Percentiles rank a stretch among this genome's conserved stretches.
These are phyloP conservation scores for Drosophila ochracea DNA, from an alignment of 2,888 invertebrate genomes.

Conservation along the genomic window DNA sequence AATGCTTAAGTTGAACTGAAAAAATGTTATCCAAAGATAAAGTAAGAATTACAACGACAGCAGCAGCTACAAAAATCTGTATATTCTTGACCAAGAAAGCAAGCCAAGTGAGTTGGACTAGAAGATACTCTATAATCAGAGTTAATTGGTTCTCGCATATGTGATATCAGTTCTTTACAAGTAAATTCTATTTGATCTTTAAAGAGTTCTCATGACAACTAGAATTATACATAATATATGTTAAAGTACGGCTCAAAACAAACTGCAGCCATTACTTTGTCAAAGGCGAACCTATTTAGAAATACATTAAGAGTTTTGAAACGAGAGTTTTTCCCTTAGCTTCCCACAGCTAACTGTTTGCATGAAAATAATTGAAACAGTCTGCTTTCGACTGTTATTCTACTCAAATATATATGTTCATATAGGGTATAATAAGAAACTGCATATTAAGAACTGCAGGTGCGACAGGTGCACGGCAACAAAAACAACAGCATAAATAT, in stretches of 20 bases:
- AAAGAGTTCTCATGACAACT: no score
- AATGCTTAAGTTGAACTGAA: conserved; percentile 9
- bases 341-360: background rate
- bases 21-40: background rate
- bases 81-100: background rate
- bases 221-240: background rate
- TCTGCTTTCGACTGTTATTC: background rate
- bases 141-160: background rate
- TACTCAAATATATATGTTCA: background rate
- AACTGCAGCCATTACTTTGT: background rate
- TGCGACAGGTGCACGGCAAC: conserved; percentile 65
- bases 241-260: background rate
- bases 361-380: background rate
- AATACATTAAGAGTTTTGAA: background rate
- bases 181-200: background rate
- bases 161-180: background rate
- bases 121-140: background rate
- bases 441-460: conserved; percentile 23
- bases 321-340: background rate
- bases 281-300: background rate
- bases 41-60: conserved; percentile 5
- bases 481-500: conserved; percentile 17
- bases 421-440: conserved; percentile 3
- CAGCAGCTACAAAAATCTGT: background rate
- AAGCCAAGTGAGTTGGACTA: background rate